Percentiles rank a stretch among this genome's conserved stretches.
phyloP scores from a whole-genome alignment of 1,140 invertebrate genomes.

The Rhopalosiphum maidis region DNA sequence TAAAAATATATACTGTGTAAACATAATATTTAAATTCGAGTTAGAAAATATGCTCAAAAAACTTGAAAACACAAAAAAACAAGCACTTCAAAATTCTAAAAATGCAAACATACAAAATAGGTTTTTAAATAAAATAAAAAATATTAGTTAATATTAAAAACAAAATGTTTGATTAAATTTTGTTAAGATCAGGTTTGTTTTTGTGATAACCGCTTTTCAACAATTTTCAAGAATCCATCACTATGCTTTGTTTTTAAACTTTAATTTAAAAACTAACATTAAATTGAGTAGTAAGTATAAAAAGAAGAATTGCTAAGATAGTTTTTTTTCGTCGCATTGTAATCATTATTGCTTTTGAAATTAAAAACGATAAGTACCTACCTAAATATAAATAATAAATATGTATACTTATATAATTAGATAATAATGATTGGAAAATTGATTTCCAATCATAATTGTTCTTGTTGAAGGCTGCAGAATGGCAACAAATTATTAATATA shows the following conservation, averaged over 20 bases:
- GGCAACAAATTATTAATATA: neutral
- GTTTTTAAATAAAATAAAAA: neutral
- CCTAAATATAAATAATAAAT: neutral
- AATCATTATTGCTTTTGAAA: neutral
- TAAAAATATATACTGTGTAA: no score
- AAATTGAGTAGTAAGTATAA: neutral
- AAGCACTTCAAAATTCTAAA: no score
- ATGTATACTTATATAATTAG: neutral
- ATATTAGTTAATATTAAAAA: neutral
- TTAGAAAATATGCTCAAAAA: no score
- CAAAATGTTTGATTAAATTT: neutral
- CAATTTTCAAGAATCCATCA: neutral
- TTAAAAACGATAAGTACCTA: neutral
- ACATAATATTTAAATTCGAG: no score
- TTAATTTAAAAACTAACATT: neutral
- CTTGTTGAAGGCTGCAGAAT: neutral
- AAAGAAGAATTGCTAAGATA: neutral
- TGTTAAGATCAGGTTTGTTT: neutral
- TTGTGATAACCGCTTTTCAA: neutral
- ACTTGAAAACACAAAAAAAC: no score
- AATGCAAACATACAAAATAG: no score
- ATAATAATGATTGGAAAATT: no score
- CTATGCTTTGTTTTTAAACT: neutral
- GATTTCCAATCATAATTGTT: neutral
- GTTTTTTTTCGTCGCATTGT: neutral